Evolutionary conservation across 2,888 invertebrate species (phyloP).

Genomic region (Phyllotreta striolata): DNA sequence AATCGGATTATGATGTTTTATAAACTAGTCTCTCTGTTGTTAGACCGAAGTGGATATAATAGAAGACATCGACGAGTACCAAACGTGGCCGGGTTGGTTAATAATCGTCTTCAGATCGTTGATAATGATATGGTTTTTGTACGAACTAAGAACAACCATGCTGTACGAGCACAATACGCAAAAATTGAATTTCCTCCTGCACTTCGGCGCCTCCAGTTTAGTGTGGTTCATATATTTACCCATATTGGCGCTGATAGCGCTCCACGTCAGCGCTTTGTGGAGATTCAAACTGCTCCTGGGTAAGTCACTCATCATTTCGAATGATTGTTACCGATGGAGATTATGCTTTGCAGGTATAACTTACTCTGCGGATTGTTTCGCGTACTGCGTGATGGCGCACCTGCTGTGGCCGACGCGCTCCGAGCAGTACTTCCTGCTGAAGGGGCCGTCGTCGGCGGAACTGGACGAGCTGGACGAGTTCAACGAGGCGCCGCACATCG

Average conservation of each 20-base stretch:
- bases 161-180: conserved; percentile 80
- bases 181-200: conserved; percentile 91
- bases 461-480: conserved; percentile 89
- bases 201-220: conserved; percentile 96
- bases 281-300: conserved; percentile 92
- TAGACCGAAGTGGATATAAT: conserved; percentile 96
- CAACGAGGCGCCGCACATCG: conserved; percentile 88
- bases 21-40: conserved; percentile 42
- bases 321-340: neutral
- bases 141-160: conserved; percentile 79
- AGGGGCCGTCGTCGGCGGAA: conserved; percentile 74
- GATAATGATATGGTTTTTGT: conserved; percentile 90
- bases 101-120: conserved; percentile 85
- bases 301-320: conserved; percentile 59
- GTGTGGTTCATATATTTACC: conserved; percentile 99
- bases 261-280: conserved; percentile 95
- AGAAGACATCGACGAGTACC: conserved; percentile 96
- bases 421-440: conserved; percentile 87
- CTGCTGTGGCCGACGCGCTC: conserved; percentile 94
- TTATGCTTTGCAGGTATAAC: conserved; percentile 79
- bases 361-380: conserved; percentile 94
- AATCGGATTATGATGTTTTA: conserved; percentile 2
- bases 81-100: conserved; percentile 97
- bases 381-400: conserved; percentile 94
- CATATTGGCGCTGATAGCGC: conserved; percentile 89